Evolutionary conservation across 2,113 vertebrate species (phyloP).

Genomic region (Gavia stellata): DNA sequence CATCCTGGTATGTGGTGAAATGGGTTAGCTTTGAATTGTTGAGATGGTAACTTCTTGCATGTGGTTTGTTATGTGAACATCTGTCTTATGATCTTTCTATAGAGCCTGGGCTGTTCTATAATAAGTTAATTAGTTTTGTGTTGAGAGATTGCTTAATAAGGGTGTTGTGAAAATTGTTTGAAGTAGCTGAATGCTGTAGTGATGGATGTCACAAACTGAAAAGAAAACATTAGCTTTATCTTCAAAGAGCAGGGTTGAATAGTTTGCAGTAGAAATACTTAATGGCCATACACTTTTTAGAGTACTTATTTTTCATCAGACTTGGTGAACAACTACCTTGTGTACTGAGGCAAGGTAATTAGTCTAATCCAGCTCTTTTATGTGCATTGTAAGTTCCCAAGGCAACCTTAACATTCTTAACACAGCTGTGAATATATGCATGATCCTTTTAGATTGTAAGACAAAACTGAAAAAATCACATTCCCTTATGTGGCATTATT

Average conservation of each 20-base stretch:
- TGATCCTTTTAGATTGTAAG: neutral
- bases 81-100: neutral
- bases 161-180: conserved; percentile 21
- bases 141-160: neutral
- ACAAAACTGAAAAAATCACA: neutral
- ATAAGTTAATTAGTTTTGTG: conserved; percentile 32
- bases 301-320: neutral
- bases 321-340: neutral
- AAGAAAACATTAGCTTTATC: conserved; percentile 5
- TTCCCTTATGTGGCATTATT: neutral
- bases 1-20: neutral
- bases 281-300: neutral
- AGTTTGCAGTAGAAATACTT: neutral
- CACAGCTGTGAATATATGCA: neutral
- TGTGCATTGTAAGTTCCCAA: neutral
- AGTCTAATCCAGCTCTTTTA: neutral
- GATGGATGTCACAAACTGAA: conserved; percentile 6
- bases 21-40: neutral
- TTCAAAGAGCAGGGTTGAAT: neutral
- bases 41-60: neutral
- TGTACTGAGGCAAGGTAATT: neutral
- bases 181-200: conserved; percentile 18
- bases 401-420: conserved; percentile 15
- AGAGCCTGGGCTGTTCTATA: neutral
- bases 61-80: neutral